phyloP scores from a whole-genome alignment of 2,113 vertebrate genomes.

The Seriola aureovittata region DNA sequence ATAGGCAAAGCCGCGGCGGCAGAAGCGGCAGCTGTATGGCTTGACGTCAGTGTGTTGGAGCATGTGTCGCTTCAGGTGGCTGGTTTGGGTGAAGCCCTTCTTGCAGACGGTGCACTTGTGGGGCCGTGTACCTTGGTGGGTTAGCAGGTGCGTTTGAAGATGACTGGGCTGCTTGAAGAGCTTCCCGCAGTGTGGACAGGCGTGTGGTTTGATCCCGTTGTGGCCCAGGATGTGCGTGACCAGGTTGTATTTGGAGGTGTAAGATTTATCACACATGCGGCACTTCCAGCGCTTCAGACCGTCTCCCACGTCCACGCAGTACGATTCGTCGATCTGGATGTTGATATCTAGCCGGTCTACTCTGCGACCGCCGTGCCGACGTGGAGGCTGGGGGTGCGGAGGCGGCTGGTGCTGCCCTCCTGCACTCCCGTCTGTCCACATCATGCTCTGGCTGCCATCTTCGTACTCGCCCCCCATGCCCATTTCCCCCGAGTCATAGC shows the following conservation, averaged over 20 bases:
- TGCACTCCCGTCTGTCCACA: conserved; percentile 82
- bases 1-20: conserved; percentile 95
- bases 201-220: conserved; percentile 97
- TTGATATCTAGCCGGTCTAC: conserved; percentile 97
- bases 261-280: conserved; percentile 98
- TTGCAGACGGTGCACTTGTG: conserved; percentile 97
- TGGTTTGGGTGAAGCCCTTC: conserved; percentile 98
- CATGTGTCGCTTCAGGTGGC: conserved; percentile 99
- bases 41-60: conserved; percentile 96
- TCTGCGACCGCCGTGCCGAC: conserved; percentile 86
- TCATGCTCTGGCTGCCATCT: conserved; percentile 80
- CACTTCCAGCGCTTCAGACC: conserved; percentile 98
- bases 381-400: conserved; percentile 72
- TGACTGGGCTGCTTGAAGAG: conserved; percentile 99
- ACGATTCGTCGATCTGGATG: conserved; percentile 97
- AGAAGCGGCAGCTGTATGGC: conserved; percentile 98
- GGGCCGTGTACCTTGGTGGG: conserved; percentile 95
- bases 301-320: conserved; percentile 95
- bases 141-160: conserved; percentile 97
- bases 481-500: conserved; percentile 84
- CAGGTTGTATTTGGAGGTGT: conserved; percentile 99
- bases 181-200: conserved; percentile 95
- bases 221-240: conserved; percentile 98
- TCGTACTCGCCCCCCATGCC: conserved; percentile 87
- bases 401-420: conserved; percentile 75